These are phyloP conservation scores for Dichetophora obliterata DNA, from an alignment of 2,888 invertebrate species.

Conservation along the genomic window DNA sequence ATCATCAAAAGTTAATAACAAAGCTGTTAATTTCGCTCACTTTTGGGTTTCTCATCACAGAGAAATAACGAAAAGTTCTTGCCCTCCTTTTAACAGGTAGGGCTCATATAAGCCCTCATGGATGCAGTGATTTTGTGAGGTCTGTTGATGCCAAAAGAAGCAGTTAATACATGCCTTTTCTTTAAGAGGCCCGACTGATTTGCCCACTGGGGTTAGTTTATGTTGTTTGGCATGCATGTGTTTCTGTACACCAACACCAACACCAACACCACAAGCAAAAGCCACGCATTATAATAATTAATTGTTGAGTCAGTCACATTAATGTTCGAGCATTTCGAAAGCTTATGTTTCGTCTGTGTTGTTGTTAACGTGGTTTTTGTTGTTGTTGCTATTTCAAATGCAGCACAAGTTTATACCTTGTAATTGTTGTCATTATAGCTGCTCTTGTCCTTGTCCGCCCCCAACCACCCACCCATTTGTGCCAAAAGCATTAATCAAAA, in stretches of 20 bases:
- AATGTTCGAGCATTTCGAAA: slow-evolving; percentile 14
- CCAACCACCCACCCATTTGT: background rate
- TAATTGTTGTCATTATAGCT: background rate
- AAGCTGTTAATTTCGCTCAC: too few species aligned
- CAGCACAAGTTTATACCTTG: background rate
- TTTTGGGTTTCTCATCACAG: too few species aligned
- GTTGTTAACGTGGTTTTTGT: background rate
- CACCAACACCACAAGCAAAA: slow-evolving; percentile 14
- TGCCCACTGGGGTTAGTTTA: background rate
- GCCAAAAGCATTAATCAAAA: too few species aligned
- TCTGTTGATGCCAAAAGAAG: too few species aligned
- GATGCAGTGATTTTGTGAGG: too few species aligned
- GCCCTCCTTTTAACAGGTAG: too few species aligned
- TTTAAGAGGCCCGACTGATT: too few species aligned
- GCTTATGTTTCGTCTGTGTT: slow-evolving; percentile 15
- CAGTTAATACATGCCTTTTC: too few species aligned
- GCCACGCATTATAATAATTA: slow-evolving; percentile 35
- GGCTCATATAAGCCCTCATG: too few species aligned
- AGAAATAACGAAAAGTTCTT: too few species aligned
- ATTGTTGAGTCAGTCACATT: slow-evolving; percentile 31
- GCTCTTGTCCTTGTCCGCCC: background rate
- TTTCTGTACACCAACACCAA: background rate
- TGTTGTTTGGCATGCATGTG: background rate
- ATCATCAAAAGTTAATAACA: too few species aligned
- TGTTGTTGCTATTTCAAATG: slow-evolving; percentile 2